Evolutionary conservation across 2,113 vertebrate species (phyloP), one percentile per base, ranked within the genome.

Genomic region (Boulengeromyrus knoepffleri): DNA sequence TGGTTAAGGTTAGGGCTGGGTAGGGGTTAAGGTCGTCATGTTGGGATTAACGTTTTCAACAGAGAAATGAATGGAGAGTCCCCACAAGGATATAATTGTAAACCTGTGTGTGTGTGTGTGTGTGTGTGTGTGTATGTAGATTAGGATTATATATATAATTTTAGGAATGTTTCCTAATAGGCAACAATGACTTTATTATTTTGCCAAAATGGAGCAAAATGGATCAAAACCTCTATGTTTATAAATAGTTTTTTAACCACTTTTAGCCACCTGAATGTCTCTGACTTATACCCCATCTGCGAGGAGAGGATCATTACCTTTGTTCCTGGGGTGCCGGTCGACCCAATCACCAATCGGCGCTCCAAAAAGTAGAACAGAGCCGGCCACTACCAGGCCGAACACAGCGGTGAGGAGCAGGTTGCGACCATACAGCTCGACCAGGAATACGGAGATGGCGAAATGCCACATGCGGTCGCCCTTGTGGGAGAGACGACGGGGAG

Each of bases 291-390:
- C 74, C 27, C 17, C 74, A 36, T 31, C 17, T 13, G 36, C 5
- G 36, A 52, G 31, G 27, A 62, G 42, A 39, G 12, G 31, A 12
- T 36, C 24, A 10, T 13, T 92, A 97, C 95, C 96, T 96, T 96
- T 96, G 91, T 96, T 96, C 94, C 95, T 96, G 89, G 96, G 95
- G 91, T 97, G 96, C 80, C 95, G 96, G 91, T 97, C 94, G 3
- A 96, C 95, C 95, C 95, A 97, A 90, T 97, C 95, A 92, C 96
- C 97, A 93, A 96, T 95, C 92, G 96, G 93, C 80, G 96, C 95
- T n/a, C 95, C 96, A 24, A 96, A 94, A 13, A 97, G 91, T 88
- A 96, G 93, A 70, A 96, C 92, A 46, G 96, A 97, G 88, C 95
- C 96, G 27, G 96, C 94, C 58, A 96, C 94, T 49, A 95, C 95